Base-by-base conservation (phyloP, 2,113 vertebrate genomes). In the Osmerus mordax region DNA sequence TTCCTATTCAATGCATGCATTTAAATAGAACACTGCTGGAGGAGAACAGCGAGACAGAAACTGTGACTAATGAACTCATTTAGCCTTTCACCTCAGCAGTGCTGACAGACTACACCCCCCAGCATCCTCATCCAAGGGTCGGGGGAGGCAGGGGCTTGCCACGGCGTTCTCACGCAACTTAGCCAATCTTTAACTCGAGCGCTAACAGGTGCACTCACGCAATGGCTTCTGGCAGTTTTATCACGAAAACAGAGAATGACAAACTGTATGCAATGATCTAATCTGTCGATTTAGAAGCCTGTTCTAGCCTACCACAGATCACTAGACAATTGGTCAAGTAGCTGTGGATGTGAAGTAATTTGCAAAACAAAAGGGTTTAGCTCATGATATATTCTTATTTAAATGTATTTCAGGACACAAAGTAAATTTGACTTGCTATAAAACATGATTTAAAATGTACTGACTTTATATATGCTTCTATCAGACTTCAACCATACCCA, bases 171-270 rank as follows among this genome's bases (percentile, higher is more conserved):
- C 91, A 92, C 90, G 90, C 90, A 92, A 91, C 85, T 69, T 87
- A 86, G 89, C 87, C 91, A 91, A 92, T 92, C 79, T 91, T 93
- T 93, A 91, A 92, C 91, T 86, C 73, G 63, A 76, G 73, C 72
- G 67, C 79, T 68, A 65, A 78, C 88, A 90, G 89, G 86, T 88
- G 87, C 82, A 78, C 74, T 83, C 89, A 90, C 86, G 87, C 86
- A 71, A 89, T 77, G 79, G 73, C 82, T 77, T 83, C 74, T 77
- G 63, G 29, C 58, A 73, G 65, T 79, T 70, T 78, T 83, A 84
- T 82, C 74, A 75, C 76, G 71, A 82, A 15, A 67, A 55, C 55
- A 3, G 7, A 70, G 65, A 47, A 47, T 47, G 41, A 11, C 41
- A 47, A 47, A 47, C 41, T 47, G 41, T 9, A 47, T 60, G 51